A percentile compares a stretch with the other conserved stretches of the same genome.
Conservation (phyloP, 2,113 vertebrate species). For the Toxotes jaculatrix region DNA sequence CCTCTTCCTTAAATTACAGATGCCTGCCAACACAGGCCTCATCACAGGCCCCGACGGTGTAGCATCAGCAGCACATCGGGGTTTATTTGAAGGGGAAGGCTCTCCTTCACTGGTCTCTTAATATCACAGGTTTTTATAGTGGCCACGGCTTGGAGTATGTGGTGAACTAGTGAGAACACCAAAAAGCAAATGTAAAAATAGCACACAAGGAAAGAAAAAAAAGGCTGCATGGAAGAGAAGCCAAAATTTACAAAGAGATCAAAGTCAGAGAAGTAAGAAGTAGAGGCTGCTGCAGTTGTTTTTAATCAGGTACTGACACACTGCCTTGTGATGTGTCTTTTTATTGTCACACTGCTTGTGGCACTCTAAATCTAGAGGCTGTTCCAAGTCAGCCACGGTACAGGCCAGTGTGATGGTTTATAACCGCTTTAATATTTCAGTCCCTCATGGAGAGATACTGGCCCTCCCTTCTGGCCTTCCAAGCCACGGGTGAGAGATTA, state of each 20-base stretch:
- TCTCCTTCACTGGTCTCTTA: constrained; percentile 44
- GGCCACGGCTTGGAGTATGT: constrained; percentile 6
- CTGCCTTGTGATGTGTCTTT: constrained; percentile 34
- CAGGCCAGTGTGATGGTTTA: constrained; percentile 50
- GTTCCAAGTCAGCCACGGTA: constrained; percentile 43
- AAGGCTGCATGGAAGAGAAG: neutral
- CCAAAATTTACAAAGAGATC: constrained; percentile 33
- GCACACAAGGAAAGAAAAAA: constrained; percentile 1
- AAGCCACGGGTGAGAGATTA: constrained; percentile 78
- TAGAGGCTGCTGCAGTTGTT: constrained; percentile 15
- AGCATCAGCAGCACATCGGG: constrained; percentile 45
- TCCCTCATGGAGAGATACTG: constrained; percentile 54
- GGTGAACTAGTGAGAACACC: constrained; percentile 20
- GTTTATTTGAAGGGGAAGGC: constrained; percentile 51
- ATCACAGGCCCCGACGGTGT: constrained; percentile 47
- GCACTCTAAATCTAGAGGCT: constrained; percentile 41
- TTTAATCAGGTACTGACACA: constrained; percentile 50
- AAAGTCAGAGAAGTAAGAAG: constrained; percentile 24
- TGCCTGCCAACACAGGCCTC: constrained; percentile 57
- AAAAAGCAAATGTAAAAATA: constrained; percentile 30
- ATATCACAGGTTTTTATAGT: constrained; percentile 19
- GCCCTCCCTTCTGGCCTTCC: constrained; percentile 57
- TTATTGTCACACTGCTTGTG: constrained; percentile 32
- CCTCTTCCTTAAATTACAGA: constrained; percentile 78
- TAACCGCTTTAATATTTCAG: constrained; percentile 73